Percentiles rank a stretch among this genome's conserved stretches.
phyloP scores from a whole-genome alignment of 2,797 vertebrate genomes.

The Phrynocephalus vlangalii region DNA sequence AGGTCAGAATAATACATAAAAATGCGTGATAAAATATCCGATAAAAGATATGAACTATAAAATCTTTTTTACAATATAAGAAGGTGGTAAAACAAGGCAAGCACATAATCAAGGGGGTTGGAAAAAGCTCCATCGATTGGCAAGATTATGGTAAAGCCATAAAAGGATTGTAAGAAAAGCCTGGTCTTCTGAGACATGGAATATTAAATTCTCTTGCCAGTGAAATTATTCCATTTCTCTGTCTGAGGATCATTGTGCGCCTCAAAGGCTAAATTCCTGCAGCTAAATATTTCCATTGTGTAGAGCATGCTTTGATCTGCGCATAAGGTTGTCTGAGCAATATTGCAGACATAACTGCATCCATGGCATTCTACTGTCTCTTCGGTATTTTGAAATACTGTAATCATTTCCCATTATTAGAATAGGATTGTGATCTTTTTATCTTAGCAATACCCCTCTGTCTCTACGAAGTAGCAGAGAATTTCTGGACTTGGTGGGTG shows the following conservation, averaged over 20 bases:
- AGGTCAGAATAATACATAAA: no score
- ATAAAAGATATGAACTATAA: no score
- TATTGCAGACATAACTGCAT: background rate
- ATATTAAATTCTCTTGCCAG: background rate
- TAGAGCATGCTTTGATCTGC: background rate
- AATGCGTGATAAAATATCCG: no score
- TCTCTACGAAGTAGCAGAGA: background rate
- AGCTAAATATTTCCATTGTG: constrained; percentile 2
- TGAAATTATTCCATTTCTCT: background rate
- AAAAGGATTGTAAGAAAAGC: no score
- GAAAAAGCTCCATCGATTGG: no score
- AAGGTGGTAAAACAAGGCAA: no score
- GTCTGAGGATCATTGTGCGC: background rate
- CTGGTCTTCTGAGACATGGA: background rate
- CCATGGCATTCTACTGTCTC: background rate
- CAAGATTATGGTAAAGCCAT: no score
- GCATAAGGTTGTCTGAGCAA: background rate
- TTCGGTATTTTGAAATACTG: background rate
- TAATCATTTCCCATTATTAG: background rate
- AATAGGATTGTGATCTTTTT: background rate
- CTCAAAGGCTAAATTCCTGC: background rate
- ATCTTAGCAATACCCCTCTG: no score
- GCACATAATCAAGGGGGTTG: no score
- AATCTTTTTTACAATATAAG: no score
- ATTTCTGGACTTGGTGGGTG: background rate